A percentile compares a stretch with the other conserved stretches of the same genome.
These are phyloP conservation scores for Bactericera cockerelli DNA, from an alignment of 1,140 invertebrate species.

Conservation along the genomic window DNA sequence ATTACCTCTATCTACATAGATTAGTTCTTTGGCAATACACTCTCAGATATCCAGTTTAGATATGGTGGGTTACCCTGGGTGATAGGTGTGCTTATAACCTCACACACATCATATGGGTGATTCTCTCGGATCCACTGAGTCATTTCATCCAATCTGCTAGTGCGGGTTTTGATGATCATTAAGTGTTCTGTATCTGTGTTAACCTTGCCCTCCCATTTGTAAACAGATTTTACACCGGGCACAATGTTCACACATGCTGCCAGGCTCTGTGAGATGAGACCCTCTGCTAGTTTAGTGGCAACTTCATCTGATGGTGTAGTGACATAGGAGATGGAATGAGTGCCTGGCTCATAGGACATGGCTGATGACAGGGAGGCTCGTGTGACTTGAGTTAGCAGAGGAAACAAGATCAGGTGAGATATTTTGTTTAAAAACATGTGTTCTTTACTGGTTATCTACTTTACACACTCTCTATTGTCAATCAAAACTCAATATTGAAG, in stretches of 20 bases:
- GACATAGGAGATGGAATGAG: slow-evolving; percentile 64
- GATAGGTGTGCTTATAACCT: slow-evolving; percentile 61
- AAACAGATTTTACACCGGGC: slow-evolving; percentile 70
- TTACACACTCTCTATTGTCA: no score
- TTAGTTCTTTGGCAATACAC: slow-evolving; percentile 7
- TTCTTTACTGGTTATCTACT: no score
- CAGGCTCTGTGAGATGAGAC: slow-evolving; percentile 58
- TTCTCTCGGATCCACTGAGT: slow-evolving; percentile 45
- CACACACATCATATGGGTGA: slow-evolving; percentile 70
- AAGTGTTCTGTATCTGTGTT: slow-evolving; percentile 61
- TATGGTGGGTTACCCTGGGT: background rate
- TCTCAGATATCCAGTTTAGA: background rate
- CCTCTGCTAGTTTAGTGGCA: slow-evolving; percentile 59
- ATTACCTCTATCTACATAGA: background rate
- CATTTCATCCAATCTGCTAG: slow-evolving; percentile 41
- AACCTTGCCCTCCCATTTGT: slow-evolving; percentile 74
- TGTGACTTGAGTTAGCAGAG: background rate
- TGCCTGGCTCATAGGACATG: slow-evolving; percentile 29
- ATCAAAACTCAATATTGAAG: no score
- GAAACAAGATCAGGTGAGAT: background rate
- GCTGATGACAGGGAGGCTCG: slow-evolving; percentile 26
- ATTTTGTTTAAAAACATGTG: no score
- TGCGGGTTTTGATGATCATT: slow-evolving; percentile 70
- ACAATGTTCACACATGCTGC: slow-evolving; percentile 87
- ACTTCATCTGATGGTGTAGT: slow-evolving; percentile 61